Evolutionary conservation across 2,797 vertebrate genomes (phyloP), one percentile per base, ranked within the genome.

Genomic region (Gallinago solitaria): DNA sequence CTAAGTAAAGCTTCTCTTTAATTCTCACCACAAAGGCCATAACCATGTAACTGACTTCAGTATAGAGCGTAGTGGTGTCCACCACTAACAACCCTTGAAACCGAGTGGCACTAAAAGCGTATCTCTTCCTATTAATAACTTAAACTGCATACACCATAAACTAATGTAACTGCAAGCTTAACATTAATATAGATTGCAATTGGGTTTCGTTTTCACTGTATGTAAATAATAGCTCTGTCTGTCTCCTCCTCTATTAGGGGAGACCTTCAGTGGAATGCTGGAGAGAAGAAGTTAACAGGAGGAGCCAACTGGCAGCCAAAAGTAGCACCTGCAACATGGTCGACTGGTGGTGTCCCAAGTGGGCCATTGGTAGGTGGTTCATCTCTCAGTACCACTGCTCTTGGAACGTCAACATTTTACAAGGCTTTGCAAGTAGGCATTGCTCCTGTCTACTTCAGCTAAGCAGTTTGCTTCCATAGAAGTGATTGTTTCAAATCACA

Each of bases 261-360:
- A 97, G 99, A 99, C 88, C 98, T 99, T 93, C 98, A 98, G 93
- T 99, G 98, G 98, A 99, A 98, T 85, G 98, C 98, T 76, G 98
- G 98, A 93, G 99, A 99, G 97, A 99, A 98, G 85, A 99, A 99
- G 94, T 97, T 99, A 90, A 99, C 99, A 25, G 99, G 99, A 95
- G 99, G 99, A 32, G 99, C 99, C 24, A 99, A 99, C 97, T 99
- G 99, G 99, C 99, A 98, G 93, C 99, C 99, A 11, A 98, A 99
- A 96, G 99, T 99, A 50, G 99, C 99, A 53, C 99, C 99, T 25
- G 98, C 99, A 75, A 99, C 98, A 67, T 99, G 99, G 99, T 98
- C 98, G 33, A 97, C 98, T 54, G 97, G 98, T 20, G 97, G 97
- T 70, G 96, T 98, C 68, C 97, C 98, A 39, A 98, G 98, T 61